These are phyloP conservation scores for Halocynthia aurantium DNA, from an alignment of 23 tunicate species.

Conservation along the genomic window DNA sequence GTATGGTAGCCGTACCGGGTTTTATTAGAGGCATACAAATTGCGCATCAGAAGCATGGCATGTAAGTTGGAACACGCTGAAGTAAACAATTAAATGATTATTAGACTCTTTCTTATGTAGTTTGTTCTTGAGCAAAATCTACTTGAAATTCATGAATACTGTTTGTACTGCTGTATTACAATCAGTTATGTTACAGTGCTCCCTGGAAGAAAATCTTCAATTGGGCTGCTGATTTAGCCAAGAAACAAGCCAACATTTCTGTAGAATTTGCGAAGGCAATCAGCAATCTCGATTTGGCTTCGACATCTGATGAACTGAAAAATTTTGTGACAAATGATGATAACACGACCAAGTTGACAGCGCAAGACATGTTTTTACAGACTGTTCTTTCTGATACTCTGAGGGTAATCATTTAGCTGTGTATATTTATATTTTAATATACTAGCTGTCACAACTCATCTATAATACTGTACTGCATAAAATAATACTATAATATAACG, in stretches of 20 bases:
- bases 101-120: not conserved
- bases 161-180: not conserved
- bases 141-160: not conserved
- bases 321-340: conserved; percentile 22
- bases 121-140: not conserved
- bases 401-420: conserved; percentile 14
- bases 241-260: conserved; percentile 35
- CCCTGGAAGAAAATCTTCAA: conserved; percentile 40
- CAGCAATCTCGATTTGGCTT: conserved; percentile 1
- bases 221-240: conserved; percentile 30
- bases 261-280: conserved; percentile 53
- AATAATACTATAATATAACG: too few relatives aligned
- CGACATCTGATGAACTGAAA: conserved; percentile 12
- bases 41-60: conserved; percentile 56
- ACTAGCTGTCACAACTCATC: too few relatives aligned
- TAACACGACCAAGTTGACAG: conserved; percentile 17
- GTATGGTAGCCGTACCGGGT: conserved; percentile 78
- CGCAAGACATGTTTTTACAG: conserved; percentile 40
- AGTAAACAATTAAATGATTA: too few relatives aligned
- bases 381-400: conserved; percentile 46
- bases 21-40: conserved; percentile 43
- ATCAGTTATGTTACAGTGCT: conserved; percentile 7
- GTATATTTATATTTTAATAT: too few relatives aligned
- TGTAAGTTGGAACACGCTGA: conserved; percentile 48
- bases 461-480: too few relatives aligned